Evolutionary conservation across 2,888 invertebrate genomes (phyloP), one percentile per base, ranked within the genome.

Genomic region (Drosophila hamatofila): DNA sequence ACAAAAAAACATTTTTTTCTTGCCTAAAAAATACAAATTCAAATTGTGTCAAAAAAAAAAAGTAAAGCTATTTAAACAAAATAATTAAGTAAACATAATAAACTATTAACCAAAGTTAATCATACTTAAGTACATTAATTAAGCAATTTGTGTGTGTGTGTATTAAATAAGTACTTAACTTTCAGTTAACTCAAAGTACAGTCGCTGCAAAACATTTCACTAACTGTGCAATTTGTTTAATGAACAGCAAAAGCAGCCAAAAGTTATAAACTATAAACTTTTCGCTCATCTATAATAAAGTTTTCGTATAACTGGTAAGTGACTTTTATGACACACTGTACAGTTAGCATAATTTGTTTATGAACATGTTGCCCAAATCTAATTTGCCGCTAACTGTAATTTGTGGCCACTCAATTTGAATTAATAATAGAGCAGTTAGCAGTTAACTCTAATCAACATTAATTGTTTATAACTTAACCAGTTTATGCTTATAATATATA

Each of bases 181-280:
- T 7, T 21, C 27, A 30, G 16, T 35, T 39, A 23, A n/a, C 2
- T 8, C 16, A 51, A 68, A 51, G 49, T 67, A 67, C 69, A 69
- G 69, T 68, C 37, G 11, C 33, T 0, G 11, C 69, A 35, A 67
- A 67, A 49, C 56, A 51, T 35, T 35, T 14, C 9, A 21, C 8
- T 18, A 51, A 21, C 9, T n/a, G 9, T 21, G 16, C 33, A 49
- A 49, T 14, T 42, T 42, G 30, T 21, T 41, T 42, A 52, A 52
- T 23, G 16, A 4, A 23, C 18, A 14, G n/a, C 25, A 30, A n/a
- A 14, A 51, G 14, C 48, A 4, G 27, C 23, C 11, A 18, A 30
- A 30, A 21, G 7, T 21, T 49, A 18, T 18, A 30, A 49, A 25
- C 25, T 16, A 9, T 1, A 0, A 48, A 30, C 12, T 30, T 18